Base-by-base conservation (phyloP, 2,113 vertebrate genomes). In the Galemys pyrenaicus region DNA sequence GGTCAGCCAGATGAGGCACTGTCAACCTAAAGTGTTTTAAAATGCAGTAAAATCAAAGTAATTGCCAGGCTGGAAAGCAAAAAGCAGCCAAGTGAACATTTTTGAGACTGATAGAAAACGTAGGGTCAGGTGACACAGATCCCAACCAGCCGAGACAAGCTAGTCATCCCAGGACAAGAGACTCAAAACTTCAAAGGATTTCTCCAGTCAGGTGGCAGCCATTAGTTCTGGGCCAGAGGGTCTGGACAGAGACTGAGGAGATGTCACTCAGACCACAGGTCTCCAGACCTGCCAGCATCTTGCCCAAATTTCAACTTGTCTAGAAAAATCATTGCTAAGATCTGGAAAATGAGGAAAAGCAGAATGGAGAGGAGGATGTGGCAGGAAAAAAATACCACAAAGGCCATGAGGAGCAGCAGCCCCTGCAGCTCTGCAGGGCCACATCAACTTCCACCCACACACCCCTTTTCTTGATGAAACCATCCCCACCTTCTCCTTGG, bases 181-280 rank as follows among this genome's bases (percentile, higher is more conserved):
- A 74, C 5, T 79, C 75, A 74, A 49, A 94, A 71, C 89, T 80
- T 93, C 89, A 78, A 71, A 89, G 58, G 19, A 49, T 62, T 89
- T 28, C 44, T 49, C 28, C 75, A 90, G n/a, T 86, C 78, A 62
- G 60, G 49, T 41, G 56, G 73, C 62, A 85, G 87, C 67, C 6
- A 87, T 88, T 75, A 78, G 28, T n/a, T 91, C 89, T 65, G 54
- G 81, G 26, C 89, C 74, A 71, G 67, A 35, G 88, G 60, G 46
- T 46, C 80, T 39, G 46, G 15, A 84, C 20, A 75, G 79, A 81
- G 80, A 39, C 46, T 15, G 49, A 71, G 81, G 32, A 73, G 62
- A 86, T 39, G 70, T 35, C 80, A 44, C 56, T 46, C 65, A 46
- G 22, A 60, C 35, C 0, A 0, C 80, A 67, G 70, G 46, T 32